Base-by-base conservation (phyloP, 2,113 vertebrate genomes). In the Spea multiplicata region DNA sequence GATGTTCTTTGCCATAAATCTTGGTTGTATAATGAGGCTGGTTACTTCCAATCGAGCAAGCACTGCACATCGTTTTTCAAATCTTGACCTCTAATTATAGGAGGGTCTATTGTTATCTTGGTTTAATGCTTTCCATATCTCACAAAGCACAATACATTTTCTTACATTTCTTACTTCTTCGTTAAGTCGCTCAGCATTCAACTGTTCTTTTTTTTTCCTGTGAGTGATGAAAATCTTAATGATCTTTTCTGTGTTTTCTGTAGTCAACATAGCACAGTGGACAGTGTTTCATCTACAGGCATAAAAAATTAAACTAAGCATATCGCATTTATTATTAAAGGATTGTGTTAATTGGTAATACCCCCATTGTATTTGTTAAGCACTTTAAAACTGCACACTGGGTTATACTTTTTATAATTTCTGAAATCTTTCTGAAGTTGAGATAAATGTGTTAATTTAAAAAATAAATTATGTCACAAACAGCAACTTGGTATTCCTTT, bases 51-150 rank as follows among this genome's bases (percentile, higher is more conserved):
- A 76, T 76, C 44, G 52, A 69, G 57, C 49, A 45, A 69, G 55
- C 49, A 45, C n/a, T 17, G 52, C 44, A 49, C 66, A 8, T 69
- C 9, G 4, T 76, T 76, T 76, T 55, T 68, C 74, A 57, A 45
- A 53, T 76, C 65, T 69, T 76, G 74, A 76, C 66, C 66, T 76
- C 44, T 76, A 69, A 69, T 76, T 76, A 69, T 76, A 69, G 52
- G 64, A 75, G 46, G 55, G 48, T 48, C 59, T 57, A 59, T 76
- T 76, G 66, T 70, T 49, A 44, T 16, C 52, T 70, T 46, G 62
- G 9, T 75, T 50, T 68, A 13, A 17, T n/a, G 4, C 46, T 57
- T 55, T 57, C 47, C 44, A 75, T 55, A 75, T 66, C 66, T 69
- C 48, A 64, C 66, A 69, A 69, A 44, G 53, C 46, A 68, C 74